phyloP scores from a whole-genome alignment of 2,797 vertebrate species.

The Sebastes baramenuke region DNA sequence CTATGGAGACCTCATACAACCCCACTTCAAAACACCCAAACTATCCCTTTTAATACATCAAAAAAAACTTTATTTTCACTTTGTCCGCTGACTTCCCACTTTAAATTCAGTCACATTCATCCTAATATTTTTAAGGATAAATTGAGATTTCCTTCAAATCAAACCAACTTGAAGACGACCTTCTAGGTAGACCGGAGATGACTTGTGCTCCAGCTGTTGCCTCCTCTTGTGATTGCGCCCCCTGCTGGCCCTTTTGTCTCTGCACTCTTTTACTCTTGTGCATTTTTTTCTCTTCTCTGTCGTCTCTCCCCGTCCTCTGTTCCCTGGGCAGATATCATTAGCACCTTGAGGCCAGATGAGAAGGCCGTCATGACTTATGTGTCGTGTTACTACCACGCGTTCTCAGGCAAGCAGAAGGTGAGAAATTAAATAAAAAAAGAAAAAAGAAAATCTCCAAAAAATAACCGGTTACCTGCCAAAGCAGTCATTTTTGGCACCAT shows the following conservation, averaged over 20 bases:
- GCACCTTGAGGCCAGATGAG: conserved; percentile 99
- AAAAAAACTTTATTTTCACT: background rate
- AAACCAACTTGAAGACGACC: background rate
- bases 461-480: background rate
- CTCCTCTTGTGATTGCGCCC: conserved; percentile 64
- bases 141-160: background rate
- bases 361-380: conserved; percentile 99
- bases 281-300: conserved; percentile 72
- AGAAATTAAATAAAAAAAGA: conserved; percentile 66
- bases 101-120: background rate
- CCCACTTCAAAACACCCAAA: too few species aligned
- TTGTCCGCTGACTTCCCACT: background rate
- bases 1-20: too few species aligned
- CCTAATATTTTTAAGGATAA: background rate
- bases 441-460: background rate
- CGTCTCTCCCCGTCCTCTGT: conserved; percentile 63
- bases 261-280: conserved; percentile 84
- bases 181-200: conserved; percentile 55
- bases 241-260: conserved; percentile 77
- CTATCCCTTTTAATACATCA: too few species aligned
- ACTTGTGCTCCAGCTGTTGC: conserved; percentile 49
- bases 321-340: conserved; percentile 96
- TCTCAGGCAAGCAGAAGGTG: conserved; percentile 99
- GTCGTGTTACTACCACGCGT: conserved; percentile 99
- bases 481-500: background rate